Percentiles rank a stretch among this genome's conserved stretches.
Evolutionary conservation across 2,888 invertebrate species (phyloP).

Genomic region (Saturnia japonica): DNA sequence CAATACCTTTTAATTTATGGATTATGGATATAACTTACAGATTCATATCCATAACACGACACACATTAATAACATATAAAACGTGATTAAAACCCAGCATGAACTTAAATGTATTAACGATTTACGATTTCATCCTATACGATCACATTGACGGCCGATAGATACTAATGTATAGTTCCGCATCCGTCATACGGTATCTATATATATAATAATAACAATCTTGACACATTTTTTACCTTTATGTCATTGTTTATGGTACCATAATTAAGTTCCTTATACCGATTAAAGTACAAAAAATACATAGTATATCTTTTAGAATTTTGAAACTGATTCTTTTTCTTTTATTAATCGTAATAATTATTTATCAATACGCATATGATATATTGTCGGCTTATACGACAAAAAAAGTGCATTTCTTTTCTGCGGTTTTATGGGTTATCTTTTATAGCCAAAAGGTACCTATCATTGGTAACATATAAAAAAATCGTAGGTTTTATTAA

Average conservation of each 20-base stretch:
- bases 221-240: conserved; percentile 29
- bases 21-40: neutral
- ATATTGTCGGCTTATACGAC: neutral
- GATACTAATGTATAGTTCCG: conserved; percentile 41
- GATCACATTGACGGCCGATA: neutral
- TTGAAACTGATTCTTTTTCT: neutral
- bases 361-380: neutral
- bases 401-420: neutral
- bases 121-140: conserved; percentile 12
- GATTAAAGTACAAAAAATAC: conserved; percentile 18
- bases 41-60: neutral
- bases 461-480: neutral
- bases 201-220: conserved; percentile 28
- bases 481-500: neutral
- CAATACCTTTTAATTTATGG: neutral
- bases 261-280: conserved; percentile 40
- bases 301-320: neutral
- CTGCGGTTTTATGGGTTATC: neutral
- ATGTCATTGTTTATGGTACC: conserved; percentile 25
- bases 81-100: neutral
- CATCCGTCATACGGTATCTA: conserved; percentile 41
- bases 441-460: neutral
- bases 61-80: neutral
- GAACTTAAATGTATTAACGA: neutral
- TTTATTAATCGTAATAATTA: neutral